Evolutionary conservation across 2,113 vertebrate genomes (phyloP), one percentile per base, ranked within the genome.

Genomic region (Melanotaenia duboulayi): DNA sequence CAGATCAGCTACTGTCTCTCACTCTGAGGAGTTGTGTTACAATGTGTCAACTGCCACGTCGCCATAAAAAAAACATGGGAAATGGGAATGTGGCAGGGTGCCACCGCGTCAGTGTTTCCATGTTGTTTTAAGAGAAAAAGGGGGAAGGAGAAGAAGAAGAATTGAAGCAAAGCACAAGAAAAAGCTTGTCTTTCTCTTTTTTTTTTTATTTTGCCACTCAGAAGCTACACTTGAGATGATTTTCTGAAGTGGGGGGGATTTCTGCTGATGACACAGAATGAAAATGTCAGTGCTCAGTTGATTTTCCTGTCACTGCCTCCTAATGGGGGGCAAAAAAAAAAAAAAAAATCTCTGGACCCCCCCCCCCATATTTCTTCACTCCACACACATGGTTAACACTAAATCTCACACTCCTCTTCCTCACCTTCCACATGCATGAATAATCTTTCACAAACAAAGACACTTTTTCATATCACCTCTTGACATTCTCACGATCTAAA

Each of bases 201-300:
- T 50, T 13, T 35, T 50, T 39, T 32, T 28, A 44, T 39, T 28
- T 48, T 22, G 39, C 23, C 44, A 4, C 50, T 63, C 60, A 3
- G 28, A 28, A 28, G 3, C 28, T 2, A 23, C 71, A 49, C 60
- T 20, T 22, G 44, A 77, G 58, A 66, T 76, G 55, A 80, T 79
- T 84, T 86, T 71, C 81, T 80, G 67, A 16, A 83, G 81, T 79
- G 71, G 65, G 55, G 59, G 63, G 67, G 42, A 74, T 89, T 78
- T 87, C 19, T 81, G 69, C 81, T 76, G 79, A 86, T 80, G 83
- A 76, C 71, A 85, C 76, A 48, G 74, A 78, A 88, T 71, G 70
- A 76, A 78, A 80, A 65, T 11, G 61, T 56, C 2, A 39, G 66
- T 32, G 39, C 65, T 66, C 37, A 32, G 66, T 63, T 63, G 60